Evolutionary conservation across 2,113 vertebrate species (phyloP).

Genomic region (Capricornis sumatraensis): DNA sequence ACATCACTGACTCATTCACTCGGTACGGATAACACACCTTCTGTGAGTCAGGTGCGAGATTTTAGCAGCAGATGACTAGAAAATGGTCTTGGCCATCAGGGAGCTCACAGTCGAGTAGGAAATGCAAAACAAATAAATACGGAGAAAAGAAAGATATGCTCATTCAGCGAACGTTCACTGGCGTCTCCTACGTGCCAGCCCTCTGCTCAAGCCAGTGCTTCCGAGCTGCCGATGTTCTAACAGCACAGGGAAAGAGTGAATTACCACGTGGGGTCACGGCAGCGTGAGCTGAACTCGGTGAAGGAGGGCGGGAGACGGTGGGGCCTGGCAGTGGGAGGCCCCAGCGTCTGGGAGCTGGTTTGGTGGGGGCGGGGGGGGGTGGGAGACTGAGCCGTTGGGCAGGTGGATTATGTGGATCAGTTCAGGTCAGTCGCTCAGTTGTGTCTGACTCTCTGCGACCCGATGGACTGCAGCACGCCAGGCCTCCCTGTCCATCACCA

Average conservation of each 20-base stretch:
- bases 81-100: neutral
- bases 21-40: neutral
- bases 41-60: neutral
- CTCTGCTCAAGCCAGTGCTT: neutral
- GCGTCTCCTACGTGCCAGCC: neutral
- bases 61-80: neutral
- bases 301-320: neutral
- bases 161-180: neutral
- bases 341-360: neutral
- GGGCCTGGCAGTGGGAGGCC: neutral
- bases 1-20: neutral
- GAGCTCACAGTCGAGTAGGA: neutral
- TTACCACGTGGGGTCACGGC: rapidly evolving
- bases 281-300: neutral
- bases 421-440: neutral
- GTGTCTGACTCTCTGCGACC: neutral
- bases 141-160: neutral
- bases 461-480: neutral
- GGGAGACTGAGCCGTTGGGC: rapidly evolving
- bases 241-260: neutral
- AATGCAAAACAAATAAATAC: neutral
- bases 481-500: neutral
- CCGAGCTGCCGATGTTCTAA: neutral
- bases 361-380: neutral
- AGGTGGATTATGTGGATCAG: neutral